phyloP scores from a whole-genome alignment of 2,888 invertebrate species.

The Zygaena filipendulae region DNA sequence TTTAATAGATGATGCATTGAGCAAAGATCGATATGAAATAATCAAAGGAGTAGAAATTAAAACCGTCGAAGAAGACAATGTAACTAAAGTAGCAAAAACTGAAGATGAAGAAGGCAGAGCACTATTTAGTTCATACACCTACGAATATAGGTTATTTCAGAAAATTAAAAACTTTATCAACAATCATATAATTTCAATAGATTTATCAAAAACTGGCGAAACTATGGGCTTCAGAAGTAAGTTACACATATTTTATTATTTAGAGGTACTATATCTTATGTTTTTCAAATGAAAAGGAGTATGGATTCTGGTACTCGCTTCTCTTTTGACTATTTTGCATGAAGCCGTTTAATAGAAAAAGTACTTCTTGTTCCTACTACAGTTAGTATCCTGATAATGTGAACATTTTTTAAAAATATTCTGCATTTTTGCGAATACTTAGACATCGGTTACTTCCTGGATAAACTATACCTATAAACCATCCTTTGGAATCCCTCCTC shows the following conservation, averaged over 20 bases:
- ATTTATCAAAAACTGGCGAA: conserved; percentile 74
- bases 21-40: conserved; percentile 63
- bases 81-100: conserved; percentile 12
- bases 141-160: conserved; percentile 65
- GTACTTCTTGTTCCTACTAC: no score
- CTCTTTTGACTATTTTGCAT: no score
- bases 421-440: no score
- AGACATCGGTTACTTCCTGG: no score
- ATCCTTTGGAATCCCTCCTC: no score
- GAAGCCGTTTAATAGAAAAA: no score
- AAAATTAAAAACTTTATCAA: conserved; percentile 70
- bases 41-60: conserved; percentile 69
- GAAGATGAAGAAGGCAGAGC: conserved; percentile 34
- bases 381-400: no score
- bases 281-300: no score
- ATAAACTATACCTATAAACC: no score
- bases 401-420: no score
- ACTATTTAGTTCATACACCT: conserved; percentile 44
- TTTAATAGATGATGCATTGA: conserved; percentile 67
- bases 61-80: conserved; percentile 22
- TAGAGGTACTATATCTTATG: not conserved
- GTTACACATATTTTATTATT: conserved; percentile 23
- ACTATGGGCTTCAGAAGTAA: conserved; percentile 72
- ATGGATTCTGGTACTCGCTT: no score
- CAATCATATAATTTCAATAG: conserved; percentile 72